These are phyloP conservation scores for Pipistrellus kuhlii DNA, from an alignment of 2,797 vertebrate genomes.

Conservation along the genomic window DNA sequence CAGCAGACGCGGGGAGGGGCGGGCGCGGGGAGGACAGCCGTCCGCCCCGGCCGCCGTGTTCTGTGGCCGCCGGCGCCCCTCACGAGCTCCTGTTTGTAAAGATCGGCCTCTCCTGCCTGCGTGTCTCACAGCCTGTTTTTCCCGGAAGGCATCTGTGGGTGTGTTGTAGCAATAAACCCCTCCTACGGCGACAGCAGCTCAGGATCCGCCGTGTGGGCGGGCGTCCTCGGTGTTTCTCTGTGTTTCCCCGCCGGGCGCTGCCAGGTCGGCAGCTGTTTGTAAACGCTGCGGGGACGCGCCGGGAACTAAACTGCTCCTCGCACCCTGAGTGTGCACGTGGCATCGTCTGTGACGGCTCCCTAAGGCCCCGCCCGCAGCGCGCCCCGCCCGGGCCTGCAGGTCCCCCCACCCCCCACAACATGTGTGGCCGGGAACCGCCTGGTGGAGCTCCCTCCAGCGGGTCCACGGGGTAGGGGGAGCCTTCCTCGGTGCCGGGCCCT, in stretches of 20 bases:
- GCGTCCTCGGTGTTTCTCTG: rapidly evolving
- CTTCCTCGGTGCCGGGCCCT: neutral
- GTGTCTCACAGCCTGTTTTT: neutral
- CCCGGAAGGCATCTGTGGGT: rapidly evolving
- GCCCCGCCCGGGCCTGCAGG: neutral
- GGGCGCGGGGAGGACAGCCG: neutral
- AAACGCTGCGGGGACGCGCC: no score
- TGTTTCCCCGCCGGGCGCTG: rapidly evolving
- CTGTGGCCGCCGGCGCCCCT: neutral
- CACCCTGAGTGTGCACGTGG: rapidly evolving
- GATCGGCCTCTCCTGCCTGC: rapidly evolving
- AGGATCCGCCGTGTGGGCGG: rapidly evolving
- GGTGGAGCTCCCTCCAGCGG: neutral
- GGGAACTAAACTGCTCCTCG: rapidly evolving
- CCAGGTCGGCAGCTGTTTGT: rapidly evolving
- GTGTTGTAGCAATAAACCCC: rapidly evolving
- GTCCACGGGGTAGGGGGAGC: no score
- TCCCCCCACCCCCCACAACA: no score
- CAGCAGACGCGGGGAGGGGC: neutral
- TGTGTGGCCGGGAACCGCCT: no score
- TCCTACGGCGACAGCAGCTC: rapidly evolving
- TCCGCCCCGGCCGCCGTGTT: rapidly evolving
- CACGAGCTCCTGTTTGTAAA: neutral
- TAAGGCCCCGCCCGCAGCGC: neutral
- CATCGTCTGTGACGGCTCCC: rapidly evolving